Conservation (phyloP, 2,113 vertebrate genomes). For the Tricholaema leucomelas region DNA sequence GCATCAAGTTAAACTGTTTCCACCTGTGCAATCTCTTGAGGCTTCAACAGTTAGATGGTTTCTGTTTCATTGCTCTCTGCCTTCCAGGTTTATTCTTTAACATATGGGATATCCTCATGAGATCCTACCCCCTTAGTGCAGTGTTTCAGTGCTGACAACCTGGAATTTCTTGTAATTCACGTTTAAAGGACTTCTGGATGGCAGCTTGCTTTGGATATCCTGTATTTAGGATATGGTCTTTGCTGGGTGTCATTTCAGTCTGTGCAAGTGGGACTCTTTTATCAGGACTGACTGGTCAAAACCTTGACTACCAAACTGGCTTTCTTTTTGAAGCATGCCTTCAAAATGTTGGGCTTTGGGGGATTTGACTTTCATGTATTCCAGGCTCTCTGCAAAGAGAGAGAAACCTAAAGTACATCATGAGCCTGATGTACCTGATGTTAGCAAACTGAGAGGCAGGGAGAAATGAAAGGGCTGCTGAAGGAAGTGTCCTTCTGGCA, state of each 20-base stretch:
- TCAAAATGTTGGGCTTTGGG: neutral
- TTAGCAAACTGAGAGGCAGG: neutral
- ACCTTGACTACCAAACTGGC: neutral
- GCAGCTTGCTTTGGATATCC: neutral
- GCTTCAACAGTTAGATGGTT: neutral
- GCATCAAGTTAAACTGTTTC: neutral
- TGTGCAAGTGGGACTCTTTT: neutral
- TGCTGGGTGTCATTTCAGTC: neutral
- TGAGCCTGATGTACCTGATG: neutral
- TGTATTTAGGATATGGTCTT: neutral
- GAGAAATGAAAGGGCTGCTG: neutral
- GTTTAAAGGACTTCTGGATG: neutral
- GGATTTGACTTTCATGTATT: neutral
- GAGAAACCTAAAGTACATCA: neutral
- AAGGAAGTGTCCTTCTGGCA: accelerated
- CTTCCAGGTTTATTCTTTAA: neutral
- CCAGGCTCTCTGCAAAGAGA: neutral
- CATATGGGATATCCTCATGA: neutral
- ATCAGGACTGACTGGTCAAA: neutral
- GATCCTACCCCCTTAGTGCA: neutral
- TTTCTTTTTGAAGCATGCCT: neutral
- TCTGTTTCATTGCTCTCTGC: neutral
- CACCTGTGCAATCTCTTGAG: neutral
- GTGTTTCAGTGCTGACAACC: neutral
- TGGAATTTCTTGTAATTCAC: neutral